A percentile compares a stretch with the other conserved stretches of the same genome.
Conservation (phyloP, 2,797 vertebrate genomes). For the Coregonus sp. region DNA sequence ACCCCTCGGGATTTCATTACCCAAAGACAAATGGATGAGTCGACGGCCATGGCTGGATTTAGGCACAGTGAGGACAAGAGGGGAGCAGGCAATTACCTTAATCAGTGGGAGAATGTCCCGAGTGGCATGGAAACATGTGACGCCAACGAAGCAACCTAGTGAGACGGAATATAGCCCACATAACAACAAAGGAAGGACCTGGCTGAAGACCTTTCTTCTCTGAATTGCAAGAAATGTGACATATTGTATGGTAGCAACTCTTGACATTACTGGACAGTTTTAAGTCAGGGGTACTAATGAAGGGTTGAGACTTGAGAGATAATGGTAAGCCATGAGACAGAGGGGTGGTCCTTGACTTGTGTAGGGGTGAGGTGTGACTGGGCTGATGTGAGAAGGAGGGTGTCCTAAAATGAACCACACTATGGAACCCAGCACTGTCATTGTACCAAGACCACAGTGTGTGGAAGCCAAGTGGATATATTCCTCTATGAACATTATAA, state of each 20-base stretch:
- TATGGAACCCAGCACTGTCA: no score
- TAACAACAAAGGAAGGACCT: background rate
- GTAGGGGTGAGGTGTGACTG: background rate
- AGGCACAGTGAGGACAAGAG: constrained; percentile 24
- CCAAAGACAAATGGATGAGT: constrained; percentile 69
- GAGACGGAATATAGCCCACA: background rate
- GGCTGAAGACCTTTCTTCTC: background rate
- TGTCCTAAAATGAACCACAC: background rate
- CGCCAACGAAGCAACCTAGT: background rate
- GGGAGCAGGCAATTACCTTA: constrained; percentile 56
- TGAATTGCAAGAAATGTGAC: no score
- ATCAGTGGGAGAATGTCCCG: constrained; percentile 61
- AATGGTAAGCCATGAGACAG: background rate
- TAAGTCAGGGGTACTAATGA: no score
- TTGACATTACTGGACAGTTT: no score
- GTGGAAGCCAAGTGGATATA: no score
- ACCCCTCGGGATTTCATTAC: constrained; percentile 70
- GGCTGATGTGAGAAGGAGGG: background rate
- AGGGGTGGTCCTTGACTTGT: background rate
- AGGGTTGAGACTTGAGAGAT: no score
- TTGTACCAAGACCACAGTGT: no score
- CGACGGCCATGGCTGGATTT: constrained; percentile 44
- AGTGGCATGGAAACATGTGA: constrained; percentile 46
- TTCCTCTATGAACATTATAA: no score
- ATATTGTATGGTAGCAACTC: no score